These are phyloP conservation scores for Cheilosia pagana DNA, from an alignment of 2,888 invertebrate genomes.

Conservation along the genomic window DNA sequence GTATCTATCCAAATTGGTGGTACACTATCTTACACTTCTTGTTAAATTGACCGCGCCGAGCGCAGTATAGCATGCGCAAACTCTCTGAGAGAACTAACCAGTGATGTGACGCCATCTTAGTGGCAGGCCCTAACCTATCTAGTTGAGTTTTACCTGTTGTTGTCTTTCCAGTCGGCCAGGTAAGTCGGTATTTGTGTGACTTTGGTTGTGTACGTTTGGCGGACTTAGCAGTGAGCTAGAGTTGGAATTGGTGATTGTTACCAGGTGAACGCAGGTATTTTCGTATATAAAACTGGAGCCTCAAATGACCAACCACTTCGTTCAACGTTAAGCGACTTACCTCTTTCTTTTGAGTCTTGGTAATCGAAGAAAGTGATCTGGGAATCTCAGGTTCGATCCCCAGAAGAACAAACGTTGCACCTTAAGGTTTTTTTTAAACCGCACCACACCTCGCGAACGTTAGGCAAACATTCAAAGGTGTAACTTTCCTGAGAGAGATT, in stretches of 20 bases:
- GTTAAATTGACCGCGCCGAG: slow-evolving; percentile 78
- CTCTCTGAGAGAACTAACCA: slow-evolving; percentile 82
- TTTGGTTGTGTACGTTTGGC: slow-evolving; percentile 19
- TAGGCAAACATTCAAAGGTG: no score
- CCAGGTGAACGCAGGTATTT: background rate
- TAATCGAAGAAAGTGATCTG: no score
- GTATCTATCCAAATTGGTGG: slow-evolving; percentile 37
- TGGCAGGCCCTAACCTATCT: slow-evolving; percentile 70
- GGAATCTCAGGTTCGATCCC: no score
- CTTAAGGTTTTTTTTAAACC: no score
- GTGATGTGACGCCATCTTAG: slow-evolving; percentile 83
- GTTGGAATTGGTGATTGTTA: slow-evolving; percentile 5
- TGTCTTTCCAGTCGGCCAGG: slow-evolving; percentile 54
- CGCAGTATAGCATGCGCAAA: slow-evolving; percentile 80
- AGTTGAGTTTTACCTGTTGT: slow-evolving; percentile 65
- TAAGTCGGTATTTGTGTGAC: slow-evolving; percentile 27
- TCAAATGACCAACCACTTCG: no score
- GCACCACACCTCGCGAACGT: no score
- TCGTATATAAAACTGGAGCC: no score
- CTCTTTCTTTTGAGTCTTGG: no score
- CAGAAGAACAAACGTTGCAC: no score
- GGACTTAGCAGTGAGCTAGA: background rate
- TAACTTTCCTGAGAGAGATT: no score
- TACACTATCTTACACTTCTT: slow-evolving; percentile 61
- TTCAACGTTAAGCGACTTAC: no score